Evolutionary conservation across 2,888 invertebrate species (phyloP), one percentile per base, ranked within the genome.

Genomic region (Erpobdella octoculata): DNA sequence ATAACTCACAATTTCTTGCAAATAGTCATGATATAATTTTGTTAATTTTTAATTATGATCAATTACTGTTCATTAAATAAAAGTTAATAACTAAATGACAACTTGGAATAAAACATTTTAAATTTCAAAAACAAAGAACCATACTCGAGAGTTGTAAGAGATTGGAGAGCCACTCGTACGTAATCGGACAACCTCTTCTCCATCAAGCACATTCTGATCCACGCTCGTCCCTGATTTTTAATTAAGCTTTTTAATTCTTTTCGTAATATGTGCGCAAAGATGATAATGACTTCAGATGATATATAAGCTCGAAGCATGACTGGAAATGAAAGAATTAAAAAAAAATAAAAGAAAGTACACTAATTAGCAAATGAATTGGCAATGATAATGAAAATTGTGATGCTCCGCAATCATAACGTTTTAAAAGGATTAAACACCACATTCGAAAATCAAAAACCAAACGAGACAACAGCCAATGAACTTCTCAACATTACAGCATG

Each of bases 181-280:
- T 80, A 80, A 46, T 80, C 79, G 12, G 79, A 77, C 64, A 80
- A 65, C 62, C 78, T 71, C 71, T 80, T 80, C 74, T 80, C 80
- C 79, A 80, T 80, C 70, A 80, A 67, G 0, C 77, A 79, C 72
- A 79, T 77, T 33, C 79, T 74, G 46, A 80, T 70, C 77, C 79
- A 80, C 15, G 79, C 79, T 61, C 79, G 76, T 46, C 79, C 79
- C 80, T 80, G 38, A 61, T 70, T n/a, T n/a, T n/a, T n/a, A n/a
- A n/a, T n/a, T n/a, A n/a, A n/a, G n/a, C n/a, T n/a, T n/a, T n/a
- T n/a, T n/a, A n/a, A n/a, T n/a, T n/a, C n/a, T n/a, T n/a, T n/a
- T n/a, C n/a, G n/a, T n/a, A n/a, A n/a, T n/a, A n/a, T n/a, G n/a
- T n/a, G n/a, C n/a, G n/a, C n/a, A n/a, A n/a, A n/a, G n/a, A n/a